Conservation (phyloP, 2,797 vertebrate genomes). For the Danio tinwini region DNA sequence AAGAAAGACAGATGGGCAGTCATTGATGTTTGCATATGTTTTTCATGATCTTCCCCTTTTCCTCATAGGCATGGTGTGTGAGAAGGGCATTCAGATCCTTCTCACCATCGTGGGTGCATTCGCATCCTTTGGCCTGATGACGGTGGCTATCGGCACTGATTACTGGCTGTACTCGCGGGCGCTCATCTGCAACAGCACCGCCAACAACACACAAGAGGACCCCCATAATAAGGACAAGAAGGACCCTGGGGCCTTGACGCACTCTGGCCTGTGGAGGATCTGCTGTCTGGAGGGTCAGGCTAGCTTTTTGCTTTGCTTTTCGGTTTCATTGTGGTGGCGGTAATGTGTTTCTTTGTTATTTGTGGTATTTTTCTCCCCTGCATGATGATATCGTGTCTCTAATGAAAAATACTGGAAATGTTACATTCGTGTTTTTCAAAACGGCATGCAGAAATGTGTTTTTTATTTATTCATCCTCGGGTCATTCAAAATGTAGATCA, state of each 20-base stretch:
- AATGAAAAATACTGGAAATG: background rate
- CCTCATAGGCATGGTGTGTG: conserved; percentile 86
- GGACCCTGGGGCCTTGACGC: conserved; percentile 91
- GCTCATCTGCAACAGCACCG: conserved; percentile 92
- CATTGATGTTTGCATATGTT: background rate
- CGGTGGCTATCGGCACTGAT: conserved; percentile 94
- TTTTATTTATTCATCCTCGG: too few relatives aligned
- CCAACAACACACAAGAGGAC: conserved; percentile 84
- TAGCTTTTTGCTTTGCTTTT: conserved; percentile 34
- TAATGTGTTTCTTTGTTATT: background rate
- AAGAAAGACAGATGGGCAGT: background rate
- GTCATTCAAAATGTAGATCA: too few relatives aligned
- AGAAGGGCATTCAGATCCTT: conserved; percentile 93
- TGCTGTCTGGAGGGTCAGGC: conserved; percentile 91
- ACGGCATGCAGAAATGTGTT: too few relatives aligned
- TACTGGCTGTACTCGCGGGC: conserved; percentile 95
- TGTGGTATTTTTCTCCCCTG: conserved; percentile 6
- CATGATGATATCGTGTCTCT: too few relatives aligned
- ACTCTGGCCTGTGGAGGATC: conserved; percentile 94
- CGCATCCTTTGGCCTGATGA: conserved; percentile 95
- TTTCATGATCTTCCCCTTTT: conserved; percentile 28
- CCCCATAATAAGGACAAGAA: conserved; percentile 88
- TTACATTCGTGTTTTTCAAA: too few relatives aligned
- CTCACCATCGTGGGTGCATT: conserved; percentile 94
- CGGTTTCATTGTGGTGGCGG: conserved; percentile 7